These are phyloP conservation scores for Peribatodes rhomboidaria DNA, from an alignment of 2,888 invertebrate species.

Conservation along the genomic window DNA sequence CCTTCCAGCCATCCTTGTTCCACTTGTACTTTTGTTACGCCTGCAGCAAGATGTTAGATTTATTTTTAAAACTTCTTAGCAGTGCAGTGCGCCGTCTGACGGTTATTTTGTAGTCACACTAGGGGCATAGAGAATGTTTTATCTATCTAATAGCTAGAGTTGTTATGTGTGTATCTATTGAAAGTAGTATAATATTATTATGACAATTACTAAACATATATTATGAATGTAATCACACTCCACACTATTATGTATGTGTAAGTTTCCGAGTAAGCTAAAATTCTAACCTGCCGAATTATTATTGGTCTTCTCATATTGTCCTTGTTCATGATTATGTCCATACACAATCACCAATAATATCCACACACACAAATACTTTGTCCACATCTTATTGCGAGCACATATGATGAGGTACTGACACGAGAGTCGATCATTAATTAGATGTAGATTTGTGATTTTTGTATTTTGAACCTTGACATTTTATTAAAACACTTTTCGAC, in stretches of 20 bases:
- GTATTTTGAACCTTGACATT: constrained; percentile 3
- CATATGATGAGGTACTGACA: constrained; percentile 5
- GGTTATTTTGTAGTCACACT: no score
- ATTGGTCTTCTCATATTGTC: background rate
- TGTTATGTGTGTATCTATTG: no score
- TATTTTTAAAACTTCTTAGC: no score
- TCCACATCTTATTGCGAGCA: constrained; percentile 10
- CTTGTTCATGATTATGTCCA: background rate
- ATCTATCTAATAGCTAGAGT: no score
- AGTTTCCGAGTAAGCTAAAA: no score
- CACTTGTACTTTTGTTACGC: constrained; percentile 44
- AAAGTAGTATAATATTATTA: no score
- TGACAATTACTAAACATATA: no score
- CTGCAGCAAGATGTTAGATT: background rate
- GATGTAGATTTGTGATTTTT: background rate
- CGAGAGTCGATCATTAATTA: background rate
- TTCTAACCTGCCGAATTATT: background rate
- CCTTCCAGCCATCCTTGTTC: constrained; percentile 61
- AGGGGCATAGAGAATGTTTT: no score
- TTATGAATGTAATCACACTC: no score
- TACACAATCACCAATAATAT: background rate
- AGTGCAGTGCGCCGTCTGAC: no score
- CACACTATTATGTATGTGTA: no score
- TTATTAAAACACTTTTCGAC: no score
- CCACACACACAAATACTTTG: background rate